Base-by-base conservation (phyloP, 2,888 invertebrate species). In the Quadroppia sp. region DNA sequence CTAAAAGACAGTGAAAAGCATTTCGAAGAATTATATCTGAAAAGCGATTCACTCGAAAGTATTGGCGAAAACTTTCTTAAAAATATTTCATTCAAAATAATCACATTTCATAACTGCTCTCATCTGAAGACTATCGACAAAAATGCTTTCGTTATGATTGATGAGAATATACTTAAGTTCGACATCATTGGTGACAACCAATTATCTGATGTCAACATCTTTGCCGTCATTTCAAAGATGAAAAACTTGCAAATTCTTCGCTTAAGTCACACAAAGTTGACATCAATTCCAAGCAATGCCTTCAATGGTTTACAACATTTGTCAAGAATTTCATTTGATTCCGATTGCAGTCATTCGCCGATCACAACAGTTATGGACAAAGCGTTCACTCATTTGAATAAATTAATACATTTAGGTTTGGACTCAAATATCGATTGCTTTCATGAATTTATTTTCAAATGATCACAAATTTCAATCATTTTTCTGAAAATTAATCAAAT, bases 71-170 rank as follows among this genome's bases (percentile, higher is more conserved):
- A 67, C 32, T 42, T 67, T 42, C 36, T 67, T 6, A 67, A 42
- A 3, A 67, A 67, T 13, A 67, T 67, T 23, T n/a, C 40, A 23
- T 67, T 67, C 20, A 67, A 67, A 67, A 23, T 23, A n/a, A 67
- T 67, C 30, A 67, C 67, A 11, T 42, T 67, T 42, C 40, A 67
- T 3, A 67, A 67, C 40, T 67, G 67, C 40, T 23, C 23, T 40
- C 20, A 42, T 1, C 42, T 67, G 40, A 67, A 36, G 11, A 40
- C 67, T 20, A 67, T 67, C 3, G 17, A 67, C n/a, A 23, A 40
- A 17, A 67, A 67, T 20, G 67, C 67, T 0, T 67, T 67, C 23
- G 32, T n/a, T 20, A 13, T 6, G n/a, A 17, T 67, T 23, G 67
- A 32, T 1, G 13, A 36, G 4, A 2, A 67, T 4, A 67, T 67